These are phyloP conservation scores for Schizopygopsis pylzovi DNA, from an alignment of 2,797 vertebrate genomes.

Conservation along the genomic window DNA sequence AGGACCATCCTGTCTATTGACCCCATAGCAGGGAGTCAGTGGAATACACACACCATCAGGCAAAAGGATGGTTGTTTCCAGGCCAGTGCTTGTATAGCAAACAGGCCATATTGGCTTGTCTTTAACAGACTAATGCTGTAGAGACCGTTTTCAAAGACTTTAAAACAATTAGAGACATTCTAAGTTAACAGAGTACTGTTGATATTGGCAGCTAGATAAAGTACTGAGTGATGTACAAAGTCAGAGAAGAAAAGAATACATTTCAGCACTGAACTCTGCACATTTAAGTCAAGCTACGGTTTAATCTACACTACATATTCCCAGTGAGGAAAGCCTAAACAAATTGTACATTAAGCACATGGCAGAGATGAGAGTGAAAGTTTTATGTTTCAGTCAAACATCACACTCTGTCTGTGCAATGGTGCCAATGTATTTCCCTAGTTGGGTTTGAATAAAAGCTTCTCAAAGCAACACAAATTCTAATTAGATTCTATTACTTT, in stretches of 20 bases:
- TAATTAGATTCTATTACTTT: neutral
- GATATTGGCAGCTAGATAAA: slow-evolving; percentile 19
- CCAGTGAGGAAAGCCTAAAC: neutral
- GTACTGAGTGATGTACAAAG: slow-evolving; percentile 26
- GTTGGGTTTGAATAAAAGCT: neutral
- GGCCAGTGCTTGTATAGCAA: slow-evolving; percentile 58
- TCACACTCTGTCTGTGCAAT: neutral
- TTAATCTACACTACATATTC: slow-evolving; percentile 25
- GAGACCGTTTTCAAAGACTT: slow-evolving; percentile 25
- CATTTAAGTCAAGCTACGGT: neutral
- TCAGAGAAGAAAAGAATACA: neutral
- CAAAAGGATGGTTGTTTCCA: slow-evolving; percentile 57
- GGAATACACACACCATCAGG: slow-evolving; percentile 67
- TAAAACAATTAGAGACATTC: slow-evolving; percentile 23
- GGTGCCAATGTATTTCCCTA: slow-evolving; percentile 20
- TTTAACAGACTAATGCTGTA: slow-evolving; percentile 52
- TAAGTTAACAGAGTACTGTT: slow-evolving; percentile 14
- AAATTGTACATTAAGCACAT: neutral
- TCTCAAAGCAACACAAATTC: neutral
- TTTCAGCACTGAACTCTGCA: slow-evolving; percentile 6
- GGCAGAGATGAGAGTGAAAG: slow-evolving; percentile 1
- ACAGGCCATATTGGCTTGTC: slow-evolving; percentile 47
- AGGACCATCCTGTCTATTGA: slow-evolving; percentile 59
- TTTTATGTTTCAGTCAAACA: neutral
- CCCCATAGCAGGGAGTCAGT: slow-evolving; percentile 55